Base-by-base conservation (phyloP, 2,113 vertebrate genomes). In the Gila orcuttii region DNA sequence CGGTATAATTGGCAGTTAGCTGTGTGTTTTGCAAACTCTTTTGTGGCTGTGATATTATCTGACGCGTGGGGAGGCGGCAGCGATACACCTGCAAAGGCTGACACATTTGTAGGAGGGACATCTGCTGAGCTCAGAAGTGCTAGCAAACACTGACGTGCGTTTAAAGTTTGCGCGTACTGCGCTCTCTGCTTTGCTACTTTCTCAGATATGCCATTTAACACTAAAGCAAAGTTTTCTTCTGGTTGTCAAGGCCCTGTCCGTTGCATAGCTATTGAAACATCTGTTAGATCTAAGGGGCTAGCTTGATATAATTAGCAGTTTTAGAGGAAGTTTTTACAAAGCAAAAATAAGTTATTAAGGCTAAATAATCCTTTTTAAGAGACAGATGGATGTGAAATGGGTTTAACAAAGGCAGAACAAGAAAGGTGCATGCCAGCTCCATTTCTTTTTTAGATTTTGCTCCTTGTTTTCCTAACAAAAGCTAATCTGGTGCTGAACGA, bases 21-120 rank as follows among this genome's bases (percentile, higher is more conserved):
- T 28, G 28, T 62, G 82, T 90, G 90, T 90, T 91, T 91, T 89
- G 91, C 88, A 86, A 89, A 90, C 85, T 88, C 83, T 68, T 73
- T 78, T 90, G 86, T 86, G 69, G 88, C 86, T 83, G 86, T 86
- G 87, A 88, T 89, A 87, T 88, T 89, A 87, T 89, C 79, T 25
- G 73, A 84, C 39, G 81, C 59, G 33, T 55, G 62, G 73, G 83
- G 78, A 86, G 60, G 84, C 42, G 69, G 33, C 45, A 68, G 60
- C 52, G 83, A 76, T 87, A 86, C 90, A 90, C 90, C 90, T 90
- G 90, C 85, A 78, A 62, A 59, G 71, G 52, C 83, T 86, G 90
- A 83, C 85, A 88, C 83, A 21, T 52, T 88, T 80, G 88, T 90
- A 76, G 90, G 90, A 90, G 90, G 82, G 89, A 86, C 90, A 91